Evolutionary conservation across 2,888 invertebrate genomes (phyloP).

Genomic region (Muscina levida): DNA sequence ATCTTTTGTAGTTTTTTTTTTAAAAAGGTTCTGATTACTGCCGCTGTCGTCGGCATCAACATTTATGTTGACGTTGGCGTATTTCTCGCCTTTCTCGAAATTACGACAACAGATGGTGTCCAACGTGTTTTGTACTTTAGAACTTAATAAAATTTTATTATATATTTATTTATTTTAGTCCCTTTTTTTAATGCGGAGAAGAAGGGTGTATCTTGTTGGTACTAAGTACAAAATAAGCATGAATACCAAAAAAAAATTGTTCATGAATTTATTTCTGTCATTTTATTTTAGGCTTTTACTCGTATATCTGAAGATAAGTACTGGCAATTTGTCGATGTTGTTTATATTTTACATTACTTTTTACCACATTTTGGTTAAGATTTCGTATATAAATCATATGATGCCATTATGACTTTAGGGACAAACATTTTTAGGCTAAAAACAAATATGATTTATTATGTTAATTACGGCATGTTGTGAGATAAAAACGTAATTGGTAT

Average conservation of each 20-base stretch:
- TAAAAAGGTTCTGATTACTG: too few species aligned
- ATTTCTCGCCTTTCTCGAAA: background rate
- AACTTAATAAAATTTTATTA: conserved; percentile 26
- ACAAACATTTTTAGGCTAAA: background rate
- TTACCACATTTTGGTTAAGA: background rate
- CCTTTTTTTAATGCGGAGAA: background rate
- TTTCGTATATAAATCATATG: conserved; percentile 1
- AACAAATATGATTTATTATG: conserved; percentile 3
- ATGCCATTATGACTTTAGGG: conserved; percentile 2
- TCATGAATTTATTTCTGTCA: too few species aligned
- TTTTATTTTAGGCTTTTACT: too few species aligned
- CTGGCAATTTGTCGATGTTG: conserved; percentile 13
- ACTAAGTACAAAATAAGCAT: too few species aligned
- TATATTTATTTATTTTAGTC: background rate
- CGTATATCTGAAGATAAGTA: background rate
- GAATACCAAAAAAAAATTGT: too few species aligned
- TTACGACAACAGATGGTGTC: background rate
- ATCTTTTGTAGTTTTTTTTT: too few species aligned
- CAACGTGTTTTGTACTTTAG: background rate
- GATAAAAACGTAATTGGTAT: too few species aligned
- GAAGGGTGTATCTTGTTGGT: too few species aligned
- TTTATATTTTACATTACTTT: too few species aligned
- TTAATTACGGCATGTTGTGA: background rate
- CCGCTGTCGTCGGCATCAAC: too few species aligned
- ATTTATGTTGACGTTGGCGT: background rate